Base-by-base conservation (phyloP, 35 echinoderm and acorn worm species). In the Apostichopus californicus region DNA sequence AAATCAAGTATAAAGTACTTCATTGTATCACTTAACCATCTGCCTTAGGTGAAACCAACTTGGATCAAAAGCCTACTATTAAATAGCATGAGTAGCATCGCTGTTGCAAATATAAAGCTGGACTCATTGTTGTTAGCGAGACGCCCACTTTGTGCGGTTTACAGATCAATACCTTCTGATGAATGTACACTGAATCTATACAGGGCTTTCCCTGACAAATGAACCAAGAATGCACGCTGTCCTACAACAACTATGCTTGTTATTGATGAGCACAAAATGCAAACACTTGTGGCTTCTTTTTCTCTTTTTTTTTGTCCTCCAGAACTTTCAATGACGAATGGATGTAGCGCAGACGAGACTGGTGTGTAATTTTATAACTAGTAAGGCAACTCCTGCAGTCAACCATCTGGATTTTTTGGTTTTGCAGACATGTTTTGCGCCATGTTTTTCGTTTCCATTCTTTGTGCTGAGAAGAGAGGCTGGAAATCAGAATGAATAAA, bases 151-250 rank as follows among this genome's bases (percentile, higher is more conserved):
- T 22, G 17, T 75, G 17, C 71, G 21, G 71, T 22, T 22, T 75
- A 22, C 20, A 18, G 71, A 75, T 75, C 71, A 22, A 75, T 75
- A 75, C 71, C 17, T 18, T 20, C 14, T 2, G 71, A 75, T 75
- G 71, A 75, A 18, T n/a, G 17, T 75, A 75, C 71, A 20, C 20
- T 1, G n/a, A 18, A 75, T 22, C 71, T 75, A 75, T 75, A 18
- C 15, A 75, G 71, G 71, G 71, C 71, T 75, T 75, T 75, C 71
- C 71, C 71, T 75, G 71, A 75, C 20, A 75, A 18, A 75, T 75
- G 17, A 75, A 20, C 17, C 71, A 75, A 75, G 71, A 75, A 14
- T 75, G 71, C 20, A 75, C 20, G 71, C 71, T 20, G 71, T 75
- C 71, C 15, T 75, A 75, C 64, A 75, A 75, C 71, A 75, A 7